phyloP scores from a whole-genome alignment of 2,888 invertebrate species.

The Zonitis immaculata region DNA sequence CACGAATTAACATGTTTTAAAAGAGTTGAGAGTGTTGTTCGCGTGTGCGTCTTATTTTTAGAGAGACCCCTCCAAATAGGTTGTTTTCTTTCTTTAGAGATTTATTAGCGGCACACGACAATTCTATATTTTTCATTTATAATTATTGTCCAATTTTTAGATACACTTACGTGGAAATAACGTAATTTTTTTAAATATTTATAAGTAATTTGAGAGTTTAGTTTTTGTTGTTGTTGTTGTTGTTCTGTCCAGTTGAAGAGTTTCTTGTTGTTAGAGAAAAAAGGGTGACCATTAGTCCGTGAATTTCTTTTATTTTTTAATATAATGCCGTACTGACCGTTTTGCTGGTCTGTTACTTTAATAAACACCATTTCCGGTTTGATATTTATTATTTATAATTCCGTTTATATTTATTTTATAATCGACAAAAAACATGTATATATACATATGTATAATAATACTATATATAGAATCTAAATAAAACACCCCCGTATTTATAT shows the following conservation, averaged over 20 bases:
- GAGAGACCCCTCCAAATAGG: too few species aligned
- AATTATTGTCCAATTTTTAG: too few species aligned
- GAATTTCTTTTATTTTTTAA: constrained; percentile 16
- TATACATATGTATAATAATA: too few species aligned
- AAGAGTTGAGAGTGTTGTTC: constrained; percentile 9
- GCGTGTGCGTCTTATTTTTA: constrained; percentile 22
- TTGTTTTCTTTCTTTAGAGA: too few species aligned
- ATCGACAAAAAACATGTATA: too few species aligned
- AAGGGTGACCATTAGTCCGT: constrained; percentile 32
- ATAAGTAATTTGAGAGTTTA: neutral
- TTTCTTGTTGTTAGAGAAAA: constrained; percentile 26
- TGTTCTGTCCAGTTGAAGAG: constrained; percentile 2
- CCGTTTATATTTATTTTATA: neutral
- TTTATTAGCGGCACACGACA: constrained; percentile 27
- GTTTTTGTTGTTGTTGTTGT: constrained; percentile 3
- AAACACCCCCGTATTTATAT: constrained; percentile 12
- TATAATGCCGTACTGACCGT: constrained; percentile 20
- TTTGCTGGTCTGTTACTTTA: constrained; percentile 30
- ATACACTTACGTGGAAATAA: too few species aligned
- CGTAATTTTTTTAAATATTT: too few species aligned
- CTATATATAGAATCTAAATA: neutral
- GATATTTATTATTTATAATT: constrained; percentile 3
- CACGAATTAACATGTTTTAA: constrained; percentile 27
- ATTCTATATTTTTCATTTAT: too few species aligned
- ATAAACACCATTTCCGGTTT: constrained; percentile 23